Conservation (phyloP, 2,888 invertebrate species). For the Saturnia japonica region DNA sequence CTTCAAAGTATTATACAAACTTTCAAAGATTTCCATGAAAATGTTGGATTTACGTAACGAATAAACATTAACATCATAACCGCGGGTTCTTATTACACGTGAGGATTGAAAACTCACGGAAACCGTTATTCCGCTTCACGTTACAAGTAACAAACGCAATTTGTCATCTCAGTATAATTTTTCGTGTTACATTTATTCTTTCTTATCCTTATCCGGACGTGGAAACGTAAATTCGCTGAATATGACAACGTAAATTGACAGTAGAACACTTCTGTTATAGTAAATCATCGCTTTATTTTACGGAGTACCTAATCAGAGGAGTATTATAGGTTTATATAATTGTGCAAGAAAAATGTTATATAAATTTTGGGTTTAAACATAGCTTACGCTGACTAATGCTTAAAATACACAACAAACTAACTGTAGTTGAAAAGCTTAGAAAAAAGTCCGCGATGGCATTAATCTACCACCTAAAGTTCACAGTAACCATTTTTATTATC, state of each 20-base stretch:
- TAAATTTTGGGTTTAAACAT: neutral
- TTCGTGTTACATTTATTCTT: conserved; percentile 31
- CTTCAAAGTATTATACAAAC: neutral
- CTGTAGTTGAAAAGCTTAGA: no score
- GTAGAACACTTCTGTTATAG: neutral
- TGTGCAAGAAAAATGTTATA: no score
- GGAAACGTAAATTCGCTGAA: conserved; percentile 21
- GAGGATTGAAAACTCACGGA: conserved; percentile 5
- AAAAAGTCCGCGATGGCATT: no score
- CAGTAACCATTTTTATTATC: no score
- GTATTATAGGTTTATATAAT: no score
- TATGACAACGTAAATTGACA: conserved; percentile 19
- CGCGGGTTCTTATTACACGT: neutral
- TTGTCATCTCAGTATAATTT: conserved; percentile 48
- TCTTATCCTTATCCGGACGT: conserved; percentile 23
- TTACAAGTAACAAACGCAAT: conserved; percentile 49
- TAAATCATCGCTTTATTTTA: neutral
- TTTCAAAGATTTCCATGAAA: neutral
- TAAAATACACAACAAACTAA: no score
- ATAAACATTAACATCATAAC: neutral
- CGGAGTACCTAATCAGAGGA: no score
- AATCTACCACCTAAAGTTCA: no score
- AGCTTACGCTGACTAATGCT: no score
- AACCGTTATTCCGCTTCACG: conserved; percentile 33
- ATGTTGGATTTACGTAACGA: neutral